A percentile compares a stretch with the other conserved stretches of the same genome.
These are phyloP conservation scores for Syrista parreyssii DNA, from an alignment of 2,888 invertebrate species.

Conservation along the genomic window DNA sequence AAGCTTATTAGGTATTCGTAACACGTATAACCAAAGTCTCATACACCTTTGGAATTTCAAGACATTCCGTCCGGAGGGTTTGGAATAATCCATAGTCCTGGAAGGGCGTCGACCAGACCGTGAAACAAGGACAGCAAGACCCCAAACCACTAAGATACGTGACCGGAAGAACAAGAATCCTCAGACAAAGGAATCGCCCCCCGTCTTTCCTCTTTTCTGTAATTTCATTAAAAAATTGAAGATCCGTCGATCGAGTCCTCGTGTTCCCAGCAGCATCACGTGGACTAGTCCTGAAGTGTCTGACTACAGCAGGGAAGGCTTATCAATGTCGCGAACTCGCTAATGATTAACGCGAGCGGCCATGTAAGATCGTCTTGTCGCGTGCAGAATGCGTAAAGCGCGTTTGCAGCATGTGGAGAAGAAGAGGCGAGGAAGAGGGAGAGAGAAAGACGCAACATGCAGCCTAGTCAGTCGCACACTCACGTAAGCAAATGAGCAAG, in stretches of 20 bases:
- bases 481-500: not conserved
- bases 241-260: not conserved
- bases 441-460: not conserved
- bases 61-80: constrained; percentile 24
- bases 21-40: constrained; percentile 29
- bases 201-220: not conserved
- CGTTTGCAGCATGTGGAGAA: not conserved
- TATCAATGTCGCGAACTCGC: not conserved
- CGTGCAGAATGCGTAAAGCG: not conserved
- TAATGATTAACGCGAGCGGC: not conserved
- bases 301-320: not conserved
- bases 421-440: not conserved
- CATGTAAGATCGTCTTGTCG: not conserved
- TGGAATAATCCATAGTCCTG: constrained; percentile 45
- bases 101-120: constrained; percentile 40
- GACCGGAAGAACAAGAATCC: constrained; percentile 39
- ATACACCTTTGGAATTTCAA: constrained; percentile 37
- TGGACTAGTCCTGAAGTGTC: not conserved
- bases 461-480: not conserved
- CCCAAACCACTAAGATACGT: constrained; percentile 36
- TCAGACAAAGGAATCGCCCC: not conserved
- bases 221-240: not conserved
- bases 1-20: constrained; percentile 30
- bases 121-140: constrained; percentile 24
- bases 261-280: not conserved